Base-by-base conservation (phyloP, 1,140 invertebrate genomes). In the Lepidurus packardi region DNA sequence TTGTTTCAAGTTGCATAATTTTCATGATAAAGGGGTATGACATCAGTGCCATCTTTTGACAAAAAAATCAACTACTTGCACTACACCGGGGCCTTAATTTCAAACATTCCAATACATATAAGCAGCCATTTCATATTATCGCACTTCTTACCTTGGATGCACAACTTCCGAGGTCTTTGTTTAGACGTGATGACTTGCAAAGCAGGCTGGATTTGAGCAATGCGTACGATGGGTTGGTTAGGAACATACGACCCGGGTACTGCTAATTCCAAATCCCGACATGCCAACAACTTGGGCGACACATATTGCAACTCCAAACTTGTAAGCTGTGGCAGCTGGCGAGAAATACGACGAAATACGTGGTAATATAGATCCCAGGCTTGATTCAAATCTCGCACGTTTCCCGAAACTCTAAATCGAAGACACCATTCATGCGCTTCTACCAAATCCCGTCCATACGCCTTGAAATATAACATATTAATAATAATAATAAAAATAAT, bases 321-420 rank as follows among this genome's bases (percentile, higher is more conserved):
- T 1, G 93, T 94, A 13, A 96, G 84, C 81, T 96, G 93, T 2
- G 96, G 96, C 79, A 99, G 87, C 85, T 99, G 98, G 78, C 95
- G 89, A 0, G 94, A 94, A 81, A 99, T 99, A 77, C 96, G 90
- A 74, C 97, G 89, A 84, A 99, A 98, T 10, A 99, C 96, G 82
- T 98, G 94, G 85, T 99, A 99, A 85, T 99, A 99, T 0, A 98
- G 86, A 84, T 99, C 98, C 98, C 98, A 99, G 13, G 98, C 98
- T 84, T 97, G 94, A 83, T 97, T 98, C 34, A 99, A 86, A 82
- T 99, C 96, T 77, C 95, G 89, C 1, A 93, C 90, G 82, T 97
- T 95, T 4, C 91, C 90, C 0, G 93, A 93, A 21, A 91, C 88
- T 85, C 95, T 93, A 82, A 92, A 98, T 80, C 92, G 89, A 84